A percentile compares a stretch with the other conserved stretches of the same genome.
Evolutionary conservation across 2,113 vertebrate species (phyloP).

Genomic region (Entosphenus tridentatus): DNA sequence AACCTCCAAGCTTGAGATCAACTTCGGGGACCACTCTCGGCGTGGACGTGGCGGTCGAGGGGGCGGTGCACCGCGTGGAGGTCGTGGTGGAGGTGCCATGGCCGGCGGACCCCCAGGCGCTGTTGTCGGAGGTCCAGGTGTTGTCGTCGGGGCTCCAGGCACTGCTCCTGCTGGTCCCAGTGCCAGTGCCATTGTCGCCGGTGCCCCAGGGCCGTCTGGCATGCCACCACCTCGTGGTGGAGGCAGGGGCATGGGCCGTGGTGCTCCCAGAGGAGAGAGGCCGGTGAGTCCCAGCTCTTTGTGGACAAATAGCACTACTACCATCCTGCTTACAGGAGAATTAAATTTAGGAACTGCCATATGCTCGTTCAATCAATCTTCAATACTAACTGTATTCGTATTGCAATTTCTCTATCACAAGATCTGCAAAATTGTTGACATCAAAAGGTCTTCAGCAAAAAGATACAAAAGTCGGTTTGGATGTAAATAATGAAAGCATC

Average conservation of each 20-base stretch:
- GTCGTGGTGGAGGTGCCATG: conserved; percentile 10
- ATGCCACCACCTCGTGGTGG: neutral
- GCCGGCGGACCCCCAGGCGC: neutral
- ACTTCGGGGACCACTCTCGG: conserved; percentile 88
- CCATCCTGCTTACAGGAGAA: no score
- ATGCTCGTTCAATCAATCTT: no score
- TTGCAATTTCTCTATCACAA: no score
- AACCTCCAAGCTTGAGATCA: conserved; percentile 95
- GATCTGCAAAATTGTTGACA: no score
- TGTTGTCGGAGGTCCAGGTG: conserved; percentile 3
- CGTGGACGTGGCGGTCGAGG: conserved; percentile 77
- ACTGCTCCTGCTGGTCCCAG: conserved; percentile 56
- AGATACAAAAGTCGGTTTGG: no score
- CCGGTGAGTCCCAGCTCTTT: neutral
- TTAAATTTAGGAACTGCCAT: no score
- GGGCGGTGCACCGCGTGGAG: conserved; percentile 53
- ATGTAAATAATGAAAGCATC: no score
- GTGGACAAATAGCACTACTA: no score
- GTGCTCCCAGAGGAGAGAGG: neutral
- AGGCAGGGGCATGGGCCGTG: neutral
- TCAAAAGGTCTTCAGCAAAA: no score
- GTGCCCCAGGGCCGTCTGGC: neutral
- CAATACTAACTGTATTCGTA: no score
- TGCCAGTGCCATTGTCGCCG: conserved; percentile 49
- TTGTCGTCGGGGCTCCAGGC: conserved; percentile 19